Conservation (phyloP, 2,888 invertebrate species). For the Parnassius smintheus region DNA sequence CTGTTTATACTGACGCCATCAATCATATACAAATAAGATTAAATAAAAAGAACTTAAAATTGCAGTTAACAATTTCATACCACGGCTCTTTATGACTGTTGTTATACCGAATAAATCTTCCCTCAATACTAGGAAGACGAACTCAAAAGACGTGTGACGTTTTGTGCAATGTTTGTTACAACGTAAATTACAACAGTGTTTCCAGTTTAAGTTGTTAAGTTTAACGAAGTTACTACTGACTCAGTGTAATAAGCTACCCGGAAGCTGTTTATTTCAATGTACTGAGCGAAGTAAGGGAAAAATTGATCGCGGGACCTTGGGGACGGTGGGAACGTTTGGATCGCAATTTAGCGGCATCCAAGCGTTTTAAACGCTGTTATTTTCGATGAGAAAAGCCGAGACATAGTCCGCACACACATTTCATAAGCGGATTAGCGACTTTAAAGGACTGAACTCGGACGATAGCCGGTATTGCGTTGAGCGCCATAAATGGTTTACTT, state of each 20-base stretch:
- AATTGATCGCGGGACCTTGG: constrained; percentile 31
- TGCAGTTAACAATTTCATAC: too few relatives aligned
- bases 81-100: too few relatives aligned
- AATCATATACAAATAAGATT: too few relatives aligned
- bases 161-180: background rate
- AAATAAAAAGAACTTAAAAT: too few relatives aligned
- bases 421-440: constrained; percentile 67
- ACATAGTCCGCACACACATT: constrained; percentile 55
- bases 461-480: constrained; percentile 60
- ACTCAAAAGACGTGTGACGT: constrained; percentile 11
- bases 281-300: constrained; percentile 29
- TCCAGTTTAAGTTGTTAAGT: constrained; percentile 13
- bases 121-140: background rate
- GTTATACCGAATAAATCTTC: background rate
- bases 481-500: constrained; percentile 62
- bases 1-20: too few relatives aligned
- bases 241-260: constrained; percentile 29
- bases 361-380: constrained; percentile 39
- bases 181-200: background rate
- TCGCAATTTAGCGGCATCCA: constrained; percentile 49
- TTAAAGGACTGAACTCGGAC: constrained; percentile 61
- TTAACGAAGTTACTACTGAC: constrained; percentile 2
- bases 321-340: constrained; percentile 31
- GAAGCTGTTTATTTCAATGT: constrained; percentile 30
- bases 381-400: constrained; percentile 65